Evolutionary conservation across 92 coral and sea anemone species (phyloP), one percentile per base, ranked within the genome.

Genomic region (Epizoanthus stellaris): DNA sequence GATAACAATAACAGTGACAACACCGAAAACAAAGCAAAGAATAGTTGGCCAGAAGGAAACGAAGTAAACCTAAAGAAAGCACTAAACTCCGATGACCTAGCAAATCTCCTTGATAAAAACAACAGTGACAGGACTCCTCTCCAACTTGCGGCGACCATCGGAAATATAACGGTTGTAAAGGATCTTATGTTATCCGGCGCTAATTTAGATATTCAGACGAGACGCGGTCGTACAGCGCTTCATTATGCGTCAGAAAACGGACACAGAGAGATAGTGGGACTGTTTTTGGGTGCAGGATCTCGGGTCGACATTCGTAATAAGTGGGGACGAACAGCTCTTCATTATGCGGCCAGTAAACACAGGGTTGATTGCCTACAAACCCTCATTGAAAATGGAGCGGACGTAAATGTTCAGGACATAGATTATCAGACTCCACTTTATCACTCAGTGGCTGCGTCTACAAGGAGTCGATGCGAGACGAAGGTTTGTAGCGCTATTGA

Each of bases 271-370:
- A 70, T 87, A 8, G 74, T 86, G 30, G 59, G 15, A 8, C 57
- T 80, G 14, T 61, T 86, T 49, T 56, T 86, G 25, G 19, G 73
- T 38, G 70, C 58, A 49, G 75, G 89, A 54, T 85, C 89, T 43
- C 59, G 45, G n/a, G 81, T 86, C 58, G 80, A 86, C 73, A 80
- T 86, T 16, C 72, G 80, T 5, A 86, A 86, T 85, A 86, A 86
- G 30, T 86, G 89, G 89, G 89, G 86, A 70, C 79, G 89, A 42
- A 86, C 89, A 3, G 85, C 85, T 0, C 85, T 86, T 23, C 89
- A 86, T 70, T 86, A 86, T 23, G 89, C 89, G 23, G 89, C 89
- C 42, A 86, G 89, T 80, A 86, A 86, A 47, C 74, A 86, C 60
- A 47, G 81, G 53, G 12, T 86, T 11, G 85, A 62, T 47, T 86